Conservation (phyloP, 2,888 invertebrate species). For the Pemphredon lugubris region DNA sequence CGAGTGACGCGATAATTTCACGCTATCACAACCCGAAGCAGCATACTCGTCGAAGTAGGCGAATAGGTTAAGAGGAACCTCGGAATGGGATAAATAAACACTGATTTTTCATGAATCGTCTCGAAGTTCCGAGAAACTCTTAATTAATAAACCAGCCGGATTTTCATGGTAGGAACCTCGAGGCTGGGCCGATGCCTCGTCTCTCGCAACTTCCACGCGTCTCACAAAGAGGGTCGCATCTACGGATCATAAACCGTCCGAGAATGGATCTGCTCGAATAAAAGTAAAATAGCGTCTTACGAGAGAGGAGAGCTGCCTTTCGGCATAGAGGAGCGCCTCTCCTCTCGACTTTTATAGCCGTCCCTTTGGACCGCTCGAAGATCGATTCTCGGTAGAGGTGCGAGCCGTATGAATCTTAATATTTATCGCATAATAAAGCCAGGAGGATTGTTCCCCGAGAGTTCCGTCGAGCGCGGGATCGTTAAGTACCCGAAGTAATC, state of each 20-base stretch:
- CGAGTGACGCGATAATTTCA: too few species aligned
- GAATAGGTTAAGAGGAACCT: slow-evolving; percentile 3
- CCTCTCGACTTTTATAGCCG: slow-evolving; percentile 63
- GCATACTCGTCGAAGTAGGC: not conserved
- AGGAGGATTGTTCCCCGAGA: slow-evolving; percentile 8
- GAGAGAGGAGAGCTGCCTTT: slow-evolving; percentile 34
- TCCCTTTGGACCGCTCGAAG: slow-evolving; percentile 61
- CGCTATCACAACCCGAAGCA: too few species aligned
- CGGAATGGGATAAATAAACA: not conserved
- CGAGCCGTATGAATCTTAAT: slow-evolving; percentile 68
- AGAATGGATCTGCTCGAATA: slow-evolving; percentile 59
- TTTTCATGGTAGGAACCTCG: not conserved
- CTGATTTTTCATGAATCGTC: not conserved
- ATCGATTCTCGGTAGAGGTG: slow-evolving; percentile 67
- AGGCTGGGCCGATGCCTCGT: not conserved
- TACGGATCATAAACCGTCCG: slow-evolving; percentile 48
- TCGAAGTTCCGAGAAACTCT: not conserved
- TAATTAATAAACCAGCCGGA: slow-evolving; percentile 6
- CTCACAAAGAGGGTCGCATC: slow-evolving; percentile 23
- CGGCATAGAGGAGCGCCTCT: slow-evolving; percentile 35
- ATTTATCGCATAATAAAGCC: slow-evolving; percentile 67
- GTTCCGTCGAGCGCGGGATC: slow-evolving; percentile 2
- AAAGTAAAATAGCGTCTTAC: slow-evolving; percentile 56
- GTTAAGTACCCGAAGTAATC: not conserved
- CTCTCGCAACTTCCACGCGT: slow-evolving; percentile 15